Conservation (phyloP, 1,140 invertebrate genomes). For the Armadillidium nasatum region DNA sequence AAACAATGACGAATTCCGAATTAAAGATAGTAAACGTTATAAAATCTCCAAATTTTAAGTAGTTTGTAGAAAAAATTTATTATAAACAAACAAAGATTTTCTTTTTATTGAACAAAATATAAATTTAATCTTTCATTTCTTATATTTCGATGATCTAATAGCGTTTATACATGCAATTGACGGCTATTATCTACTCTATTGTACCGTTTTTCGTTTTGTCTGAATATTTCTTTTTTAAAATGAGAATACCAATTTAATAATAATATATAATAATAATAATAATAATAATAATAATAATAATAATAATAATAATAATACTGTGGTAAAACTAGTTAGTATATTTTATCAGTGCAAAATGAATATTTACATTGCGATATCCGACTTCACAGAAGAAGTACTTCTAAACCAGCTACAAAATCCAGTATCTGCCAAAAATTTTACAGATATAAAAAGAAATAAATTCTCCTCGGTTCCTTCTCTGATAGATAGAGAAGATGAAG, state of each 20-base stretch:
- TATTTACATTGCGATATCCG: not conserved
- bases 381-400: not conserved
- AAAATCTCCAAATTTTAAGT: too few relatives aligned
- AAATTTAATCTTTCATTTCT: too few relatives aligned
- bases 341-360: not conserved
- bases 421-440: not conserved
- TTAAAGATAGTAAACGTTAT: too few relatives aligned
- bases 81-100: too few relatives aligned
- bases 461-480: not conserved
- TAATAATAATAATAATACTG: not conserved
- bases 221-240: too few relatives aligned
- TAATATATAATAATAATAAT: not conserved
- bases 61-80: too few relatives aligned
- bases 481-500: not conserved
- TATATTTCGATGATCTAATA: too few relatives aligned
- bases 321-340: not conserved
- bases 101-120: too few relatives aligned
- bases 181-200: too few relatives aligned
- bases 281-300: not conserved
- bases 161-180: too few relatives aligned
- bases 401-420: not conserved
- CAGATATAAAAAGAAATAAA: constrained; percentile 1
- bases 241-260: not conserved
- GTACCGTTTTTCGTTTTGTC: too few relatives aligned
- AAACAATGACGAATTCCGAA: too few relatives aligned